Percentiles rank a stretch among this genome's conserved stretches.
phyloP scores from a whole-genome alignment of 1,140 invertebrate genomes.

The Drosophila suzukii region DNA sequence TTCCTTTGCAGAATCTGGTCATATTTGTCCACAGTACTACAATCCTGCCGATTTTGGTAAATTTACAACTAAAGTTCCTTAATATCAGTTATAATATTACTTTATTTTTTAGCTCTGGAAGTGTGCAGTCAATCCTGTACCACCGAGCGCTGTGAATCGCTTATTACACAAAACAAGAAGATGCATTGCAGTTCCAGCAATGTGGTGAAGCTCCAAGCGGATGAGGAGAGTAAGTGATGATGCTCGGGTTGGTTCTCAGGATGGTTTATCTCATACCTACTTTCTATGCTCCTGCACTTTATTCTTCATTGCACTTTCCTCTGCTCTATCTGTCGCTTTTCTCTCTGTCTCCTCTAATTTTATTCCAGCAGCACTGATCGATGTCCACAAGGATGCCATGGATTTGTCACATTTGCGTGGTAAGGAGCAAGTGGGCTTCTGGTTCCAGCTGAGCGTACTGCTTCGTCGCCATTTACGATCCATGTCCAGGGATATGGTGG shows the following conservation, averaged over 20 bases:
- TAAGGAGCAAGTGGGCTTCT: constrained; percentile 68
- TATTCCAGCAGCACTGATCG: constrained; percentile 65
- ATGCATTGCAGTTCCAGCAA: constrained; percentile 17
- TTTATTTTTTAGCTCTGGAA: constrained; percentile 54
- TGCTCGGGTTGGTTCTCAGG: constrained; percentile 10
- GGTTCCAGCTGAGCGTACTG: constrained; percentile 60
- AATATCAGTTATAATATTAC: too few species aligned
- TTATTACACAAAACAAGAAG: constrained; percentile 64
- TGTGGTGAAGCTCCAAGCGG: constrained; percentile 22
- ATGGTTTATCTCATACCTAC: constrained; percentile 9
- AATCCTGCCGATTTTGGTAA: constrained; percentile 88
- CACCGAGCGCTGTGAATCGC: constrained; percentile 43
- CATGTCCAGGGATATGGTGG: constrained; percentile 70
- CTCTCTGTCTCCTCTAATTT: constrained; percentile 36
- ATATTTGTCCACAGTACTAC: constrained; percentile 88
- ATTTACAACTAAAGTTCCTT: background rate
- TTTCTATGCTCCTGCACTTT: constrained; percentile 12
- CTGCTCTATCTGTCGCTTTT: constrained; percentile 64
- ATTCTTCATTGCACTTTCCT: constrained; percentile 12
- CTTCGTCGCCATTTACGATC: constrained; percentile 50
- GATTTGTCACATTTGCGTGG: constrained; percentile 37
- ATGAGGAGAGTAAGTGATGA: constrained; percentile 71
- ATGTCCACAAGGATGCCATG: constrained; percentile 5
- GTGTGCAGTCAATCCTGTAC: constrained; percentile 67
- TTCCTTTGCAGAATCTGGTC: constrained; percentile 85